A percentile compares a stretch with the other conserved stretches of the same genome.
phyloP scores from a whole-genome alignment of 1,140 invertebrate genomes.

The Saccostrea glomerata region DNA sequence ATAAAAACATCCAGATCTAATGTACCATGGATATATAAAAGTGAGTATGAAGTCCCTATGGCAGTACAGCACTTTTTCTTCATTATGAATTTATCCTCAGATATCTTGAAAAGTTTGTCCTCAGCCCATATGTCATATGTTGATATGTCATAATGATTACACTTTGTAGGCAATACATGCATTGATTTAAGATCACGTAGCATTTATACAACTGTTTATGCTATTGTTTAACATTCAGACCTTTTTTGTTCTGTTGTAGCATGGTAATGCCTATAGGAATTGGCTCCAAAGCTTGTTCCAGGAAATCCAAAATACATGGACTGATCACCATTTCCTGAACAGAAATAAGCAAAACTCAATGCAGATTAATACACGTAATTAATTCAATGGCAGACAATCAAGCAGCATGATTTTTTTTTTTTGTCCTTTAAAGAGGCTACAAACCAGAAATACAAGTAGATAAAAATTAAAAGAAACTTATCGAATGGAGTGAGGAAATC shows the following conservation, averaged over 20 bases:
- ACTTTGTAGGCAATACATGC: too few relatives aligned
- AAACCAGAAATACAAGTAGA: not conserved
- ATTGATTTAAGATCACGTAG: too few relatives aligned
- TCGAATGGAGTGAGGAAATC: not conserved
- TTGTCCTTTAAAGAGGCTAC: not conserved
- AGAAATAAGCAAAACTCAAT: not conserved
- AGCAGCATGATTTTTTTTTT: not conserved
- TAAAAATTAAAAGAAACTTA: too few relatives aligned
- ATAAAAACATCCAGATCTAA: too few relatives aligned
- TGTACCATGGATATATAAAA: not conserved
- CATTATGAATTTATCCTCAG: too few relatives aligned
- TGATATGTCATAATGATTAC: too few relatives aligned
- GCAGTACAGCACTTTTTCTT: too few relatives aligned
- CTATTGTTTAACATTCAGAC: conserved; percentile 23
- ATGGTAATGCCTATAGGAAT: conserved; percentile 64
- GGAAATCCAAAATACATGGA: conserved; percentile 78
- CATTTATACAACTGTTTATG: too few relatives aligned
- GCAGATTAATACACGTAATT: too few relatives aligned
- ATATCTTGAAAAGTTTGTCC: too few relatives aligned
- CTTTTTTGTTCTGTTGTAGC: conserved; percentile 49
- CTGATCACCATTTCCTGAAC: conserved; percentile 78
- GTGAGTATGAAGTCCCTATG: not conserved
- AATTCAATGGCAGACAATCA: too few relatives aligned
- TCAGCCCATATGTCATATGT: too few relatives aligned
- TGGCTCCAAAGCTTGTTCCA: conserved; percentile 78